Percentiles rank a stretch among this genome's conserved stretches.
Evolutionary conservation across 2,797 vertebrate species (phyloP).

Genomic region (Menidia menidia): DNA sequence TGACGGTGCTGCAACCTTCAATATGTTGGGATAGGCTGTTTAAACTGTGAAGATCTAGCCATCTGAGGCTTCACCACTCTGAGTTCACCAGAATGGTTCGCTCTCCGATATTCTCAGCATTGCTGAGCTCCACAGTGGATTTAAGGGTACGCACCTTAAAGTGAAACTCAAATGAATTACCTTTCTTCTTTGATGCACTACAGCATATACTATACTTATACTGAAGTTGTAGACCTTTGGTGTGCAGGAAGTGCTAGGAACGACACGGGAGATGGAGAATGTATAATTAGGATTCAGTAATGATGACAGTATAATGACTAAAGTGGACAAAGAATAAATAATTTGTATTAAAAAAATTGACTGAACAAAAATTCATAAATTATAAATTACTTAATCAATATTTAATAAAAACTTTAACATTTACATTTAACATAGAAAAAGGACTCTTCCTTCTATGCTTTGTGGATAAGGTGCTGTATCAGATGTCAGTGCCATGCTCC

Average conservation of each 20-base stretch:
- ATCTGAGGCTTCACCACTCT: constrained; percentile 26
- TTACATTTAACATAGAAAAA: background rate
- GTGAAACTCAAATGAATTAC: constrained; percentile 2
- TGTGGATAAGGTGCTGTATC: constrained; percentile 40
- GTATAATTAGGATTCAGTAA: too few relatives aligned
- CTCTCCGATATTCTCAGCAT: constrained; percentile 58
- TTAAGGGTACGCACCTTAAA: constrained; percentile 54
- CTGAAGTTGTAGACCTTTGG: constrained; percentile 51
- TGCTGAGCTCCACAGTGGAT: constrained; percentile 64
- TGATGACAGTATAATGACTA: too few relatives aligned
- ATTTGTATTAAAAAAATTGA: too few relatives aligned
- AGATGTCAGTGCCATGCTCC: constrained; percentile 27
- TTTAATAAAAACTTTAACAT: background rate
- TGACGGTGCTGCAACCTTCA: constrained; percentile 61
- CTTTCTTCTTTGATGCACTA: constrained; percentile 7
- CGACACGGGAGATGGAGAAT: constrained; percentile 47
- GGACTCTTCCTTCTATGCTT: background rate
- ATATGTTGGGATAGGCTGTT: constrained; percentile 57
- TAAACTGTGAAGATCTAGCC: constrained; percentile 33
- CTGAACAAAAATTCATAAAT: background rate
- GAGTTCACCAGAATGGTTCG: constrained; percentile 66
- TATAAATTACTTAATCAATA: background rate
- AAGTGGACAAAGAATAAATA: too few relatives aligned
- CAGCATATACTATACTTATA: background rate
- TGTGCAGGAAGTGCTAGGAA: constrained; percentile 38